These are phyloP conservation scores for Tapirus indicus DNA, from an alignment of 2,797 vertebrate species.

Conservation along the genomic window DNA sequence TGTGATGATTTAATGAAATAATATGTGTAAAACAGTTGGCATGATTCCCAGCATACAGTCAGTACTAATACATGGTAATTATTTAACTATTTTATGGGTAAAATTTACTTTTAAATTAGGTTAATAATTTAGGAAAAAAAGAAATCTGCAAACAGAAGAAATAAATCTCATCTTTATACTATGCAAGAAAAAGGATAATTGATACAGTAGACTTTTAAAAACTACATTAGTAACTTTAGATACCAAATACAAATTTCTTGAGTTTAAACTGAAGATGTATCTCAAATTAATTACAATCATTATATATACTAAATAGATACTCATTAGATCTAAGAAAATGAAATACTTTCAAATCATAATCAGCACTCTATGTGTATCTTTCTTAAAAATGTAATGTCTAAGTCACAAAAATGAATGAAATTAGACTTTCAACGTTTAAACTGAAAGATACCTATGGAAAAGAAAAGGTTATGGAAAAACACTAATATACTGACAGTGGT, in stretches of 20 bases:
- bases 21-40: background rate
- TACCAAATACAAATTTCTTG: background rate
- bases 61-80: background rate
- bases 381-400: background rate
- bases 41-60: background rate
- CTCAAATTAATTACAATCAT: background rate
- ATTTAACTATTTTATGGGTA: background rate
- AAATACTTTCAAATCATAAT: background rate
- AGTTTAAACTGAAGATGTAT: constrained; percentile 39
- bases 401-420: constrained; percentile 44
- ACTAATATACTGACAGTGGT: background rate
- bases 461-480: background rate
- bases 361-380: background rate
- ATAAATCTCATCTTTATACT: background rate
- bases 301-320: background rate
- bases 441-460: background rate
- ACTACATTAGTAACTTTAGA: background rate
- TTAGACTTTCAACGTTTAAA: background rate
- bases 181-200: constrained; percentile 4
- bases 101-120: constrained; percentile 42
- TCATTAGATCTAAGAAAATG: background rate
- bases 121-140: background rate
- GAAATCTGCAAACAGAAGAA: background rate
- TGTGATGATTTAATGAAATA: background rate
- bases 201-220: background rate